Evolutionary conservation across 2,888 invertebrate genomes (phyloP), one percentile per base, ranked within the genome.

Genomic region (Euzophera pinguis): DNA sequence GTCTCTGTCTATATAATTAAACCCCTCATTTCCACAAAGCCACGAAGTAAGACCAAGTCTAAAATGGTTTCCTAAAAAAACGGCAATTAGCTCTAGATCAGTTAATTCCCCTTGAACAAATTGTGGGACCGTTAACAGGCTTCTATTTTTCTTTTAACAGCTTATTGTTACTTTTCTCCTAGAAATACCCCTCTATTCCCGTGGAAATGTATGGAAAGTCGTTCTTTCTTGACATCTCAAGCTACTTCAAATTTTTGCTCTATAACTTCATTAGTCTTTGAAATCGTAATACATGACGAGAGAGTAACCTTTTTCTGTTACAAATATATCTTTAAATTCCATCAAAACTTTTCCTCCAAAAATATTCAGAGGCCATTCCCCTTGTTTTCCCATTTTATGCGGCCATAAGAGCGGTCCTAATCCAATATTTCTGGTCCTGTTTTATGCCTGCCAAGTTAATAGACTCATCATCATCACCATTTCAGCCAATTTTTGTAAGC

Each of bases 381-480:
- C 27, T 49, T 39, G 48, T 49, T 37, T 38, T 22, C 22, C 8
- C 35, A 37, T 22, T 48, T 49, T 49, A 50, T 42, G 42, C 34
- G 42, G n/a, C 50, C 50, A 50, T 43, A 50, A 50, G 42, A 34
- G 50, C 29, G 17, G 22, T 10, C 50, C 34, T 50, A 50, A 50
- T 50, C 50, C 43, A 35, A 50, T 50, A 50, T 43, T 50, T 35
- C 42, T 16, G 35, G 22, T 32, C 34, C 50, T 35, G 42, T 50
- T 50, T 50, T 50, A 50, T 43, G 17, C 42, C 42, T 27, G 12
- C 43, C n/a, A 42, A 32, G 42, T 50, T 50, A 50, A 50, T 43
- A 50, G 42, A 38, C 37, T 48, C 47, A 48, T 49, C 41, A 43
- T 50, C 50, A 50, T 50, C 50, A 50, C 35, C 50, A 43, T 50